Conservation (phyloP, 1,140 invertebrate species). For the Asobara japonica region DNA sequence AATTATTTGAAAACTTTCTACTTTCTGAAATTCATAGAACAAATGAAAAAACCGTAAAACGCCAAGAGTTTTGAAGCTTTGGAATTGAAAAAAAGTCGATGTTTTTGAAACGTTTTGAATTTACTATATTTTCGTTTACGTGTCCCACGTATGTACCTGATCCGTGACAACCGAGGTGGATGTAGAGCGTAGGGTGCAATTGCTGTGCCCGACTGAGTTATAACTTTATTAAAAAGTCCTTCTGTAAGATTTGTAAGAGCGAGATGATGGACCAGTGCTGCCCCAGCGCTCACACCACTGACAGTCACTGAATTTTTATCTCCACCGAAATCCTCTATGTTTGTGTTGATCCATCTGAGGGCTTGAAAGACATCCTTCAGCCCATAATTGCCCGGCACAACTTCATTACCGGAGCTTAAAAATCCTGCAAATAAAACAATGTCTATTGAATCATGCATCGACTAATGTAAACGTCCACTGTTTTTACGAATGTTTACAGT, state of each 20-base stretch:
- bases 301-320: slow-evolving; percentile 65
- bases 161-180: neutral
- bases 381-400: slow-evolving; percentile 56
- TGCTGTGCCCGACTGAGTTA: slow-evolving; percentile 69
- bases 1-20: too few relatives aligned
- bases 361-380: slow-evolving; percentile 60
- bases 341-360: slow-evolving; percentile 68
- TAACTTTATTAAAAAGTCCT: slow-evolving; percentile 68
- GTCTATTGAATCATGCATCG: neutral
- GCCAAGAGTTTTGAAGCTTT: too few relatives aligned
- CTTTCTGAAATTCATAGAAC: too few relatives aligned
- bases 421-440: slow-evolving; percentile 57
- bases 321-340: slow-evolving; percentile 67
- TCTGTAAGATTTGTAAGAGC: slow-evolving; percentile 59
- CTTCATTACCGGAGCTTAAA: slow-evolving; percentile 49
- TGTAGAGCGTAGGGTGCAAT: slow-evolving; percentile 49
- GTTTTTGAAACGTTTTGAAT: too few relatives aligned
- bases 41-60: too few relatives aligned
- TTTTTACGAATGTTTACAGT: neutral
- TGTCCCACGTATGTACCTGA: neutral
- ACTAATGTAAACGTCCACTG: neutral
- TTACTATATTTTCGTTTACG: too few relatives aligned
- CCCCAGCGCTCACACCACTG: slow-evolving; percentile 64
- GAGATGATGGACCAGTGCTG: slow-evolving; percentile 53
- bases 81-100: too few relatives aligned